A percentile compares a stretch with the other conserved stretches of the same genome.
phyloP scores from a whole-genome alignment of 2,888 invertebrate genomes.

The Heterodera filipjevi region DNA sequence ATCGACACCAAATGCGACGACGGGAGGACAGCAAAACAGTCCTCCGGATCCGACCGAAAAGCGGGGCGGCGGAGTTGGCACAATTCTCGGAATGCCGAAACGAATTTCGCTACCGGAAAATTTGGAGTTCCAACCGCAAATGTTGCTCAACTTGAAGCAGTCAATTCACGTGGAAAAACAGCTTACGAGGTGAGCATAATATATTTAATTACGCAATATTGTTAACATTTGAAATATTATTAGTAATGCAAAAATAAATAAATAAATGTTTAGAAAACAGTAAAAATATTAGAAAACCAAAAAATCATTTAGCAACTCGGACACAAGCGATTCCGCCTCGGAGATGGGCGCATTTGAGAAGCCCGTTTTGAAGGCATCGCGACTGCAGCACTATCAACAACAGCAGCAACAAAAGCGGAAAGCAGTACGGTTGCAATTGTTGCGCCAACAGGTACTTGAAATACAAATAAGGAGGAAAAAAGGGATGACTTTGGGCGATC shows the following conservation, averaged over 20 bases:
- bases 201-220: not conserved
- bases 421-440: constrained; percentile 45
- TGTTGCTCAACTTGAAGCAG: constrained; percentile 66
- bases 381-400: constrained; percentile 58
- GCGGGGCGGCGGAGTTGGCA: constrained; percentile 18
- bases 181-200: constrained; percentile 11
- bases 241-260: not conserved
- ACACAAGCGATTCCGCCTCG: not conserved
- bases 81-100: constrained; percentile 44
- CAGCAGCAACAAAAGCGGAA: constrained; percentile 60
- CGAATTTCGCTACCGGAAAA: constrained; percentile 66
- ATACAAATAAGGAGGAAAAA: too few species aligned
- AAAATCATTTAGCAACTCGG: not conserved
- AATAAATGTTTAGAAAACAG: not conserved
- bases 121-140: constrained; percentile 66
- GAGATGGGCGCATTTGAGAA: constrained; percentile 27
- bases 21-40: constrained; percentile 32
- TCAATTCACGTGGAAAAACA: constrained; percentile 66
- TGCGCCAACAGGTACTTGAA: constrained; percentile 48
- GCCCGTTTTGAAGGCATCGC: constrained; percentile 57
- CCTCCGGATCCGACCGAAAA: constrained; percentile 34
- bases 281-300: not conserved
- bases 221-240: not conserved
- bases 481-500: too few species aligned
- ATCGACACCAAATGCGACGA: constrained; percentile 16